phyloP scores from a whole-genome alignment of 2,888 invertebrate species.

The Octodonta nipae region DNA sequence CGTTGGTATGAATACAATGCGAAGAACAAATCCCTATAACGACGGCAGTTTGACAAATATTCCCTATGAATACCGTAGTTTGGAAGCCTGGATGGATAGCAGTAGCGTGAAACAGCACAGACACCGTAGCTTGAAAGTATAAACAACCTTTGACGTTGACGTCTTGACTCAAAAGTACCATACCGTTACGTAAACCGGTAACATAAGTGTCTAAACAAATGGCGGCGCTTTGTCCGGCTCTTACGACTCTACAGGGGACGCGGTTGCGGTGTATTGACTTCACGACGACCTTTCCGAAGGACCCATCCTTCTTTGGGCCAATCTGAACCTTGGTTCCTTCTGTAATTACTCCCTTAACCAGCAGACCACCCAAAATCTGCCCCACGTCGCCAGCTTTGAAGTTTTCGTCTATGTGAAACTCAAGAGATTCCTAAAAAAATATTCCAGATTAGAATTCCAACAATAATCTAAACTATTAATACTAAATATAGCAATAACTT shows the following conservation, averaged over 20 bases:
- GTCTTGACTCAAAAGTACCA: constrained; percentile 58
- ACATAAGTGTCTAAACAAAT: constrained; percentile 53
- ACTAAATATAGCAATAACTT: too few species aligned
- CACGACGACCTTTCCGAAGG: constrained; percentile 63
- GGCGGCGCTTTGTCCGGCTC: constrained; percentile 84
- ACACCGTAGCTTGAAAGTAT: constrained; percentile 68
- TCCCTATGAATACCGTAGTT: constrained; percentile 90
- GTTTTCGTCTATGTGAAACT: constrained; percentile 90
- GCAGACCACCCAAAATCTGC: constrained; percentile 71
- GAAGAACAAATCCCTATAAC: constrained; percentile 61
- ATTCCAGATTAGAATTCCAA: too few species aligned
- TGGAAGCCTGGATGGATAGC: constrained; percentile 74
- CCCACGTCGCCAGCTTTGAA: constrained; percentile 74
- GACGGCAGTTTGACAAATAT: constrained; percentile 88
- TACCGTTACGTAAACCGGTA: constrained; percentile 61
- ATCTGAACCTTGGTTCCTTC: constrained; percentile 71
- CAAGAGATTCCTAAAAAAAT: constrained; percentile 48
- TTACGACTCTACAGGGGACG: constrained; percentile 74
- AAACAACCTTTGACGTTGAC: constrained; percentile 44
- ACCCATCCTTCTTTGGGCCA: constrained; percentile 63
- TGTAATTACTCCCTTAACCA: constrained; percentile 71
- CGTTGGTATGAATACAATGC: constrained; percentile 63
- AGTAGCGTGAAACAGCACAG: constrained; percentile 77
- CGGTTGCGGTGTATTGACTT: constrained; percentile 84
- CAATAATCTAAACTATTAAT: too few species aligned